phyloP scores from a whole-genome alignment of 2,113 vertebrate genomes.

The Podilymbus podiceps region DNA sequence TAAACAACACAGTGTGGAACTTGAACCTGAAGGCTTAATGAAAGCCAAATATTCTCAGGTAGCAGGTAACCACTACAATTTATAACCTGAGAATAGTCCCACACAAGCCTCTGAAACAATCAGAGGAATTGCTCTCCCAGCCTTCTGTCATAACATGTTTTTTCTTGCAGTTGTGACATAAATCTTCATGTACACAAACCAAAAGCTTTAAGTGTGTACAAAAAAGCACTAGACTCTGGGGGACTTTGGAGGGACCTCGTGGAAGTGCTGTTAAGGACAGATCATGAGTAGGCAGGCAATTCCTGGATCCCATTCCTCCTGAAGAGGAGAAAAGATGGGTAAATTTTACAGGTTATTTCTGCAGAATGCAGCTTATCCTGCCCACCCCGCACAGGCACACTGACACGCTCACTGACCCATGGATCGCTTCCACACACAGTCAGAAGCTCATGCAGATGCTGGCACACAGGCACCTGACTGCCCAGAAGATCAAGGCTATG shows the following conservation, averaged over 20 bases:
- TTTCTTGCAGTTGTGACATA: not conserved
- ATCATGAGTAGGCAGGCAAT: not conserved
- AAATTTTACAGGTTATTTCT: not conserved
- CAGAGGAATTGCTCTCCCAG: not conserved
- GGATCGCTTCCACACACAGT: not conserved
- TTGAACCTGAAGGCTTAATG: not conserved
- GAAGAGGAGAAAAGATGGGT: not conserved
- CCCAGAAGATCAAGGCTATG: not conserved
- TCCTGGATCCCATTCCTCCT: not conserved
- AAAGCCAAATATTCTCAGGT: not conserved
- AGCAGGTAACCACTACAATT: not conserved
- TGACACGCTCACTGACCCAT: not conserved
- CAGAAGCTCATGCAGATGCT: not conserved
- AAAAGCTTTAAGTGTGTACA: not conserved
- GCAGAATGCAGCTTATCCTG: not conserved
- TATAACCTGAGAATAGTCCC: not conserved
- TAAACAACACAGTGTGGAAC: not conserved
- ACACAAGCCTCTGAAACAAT: not conserved
- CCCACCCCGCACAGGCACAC: not conserved
- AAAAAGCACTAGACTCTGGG: not conserved
- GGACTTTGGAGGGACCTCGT: not conserved
- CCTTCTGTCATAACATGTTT: not conserved
- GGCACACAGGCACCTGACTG: not conserved
- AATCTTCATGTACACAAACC: not conserved
- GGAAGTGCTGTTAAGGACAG: not conserved